Base-by-base conservation (phyloP, 2,797 vertebrate species). In the Artibeus lituratus region DNA sequence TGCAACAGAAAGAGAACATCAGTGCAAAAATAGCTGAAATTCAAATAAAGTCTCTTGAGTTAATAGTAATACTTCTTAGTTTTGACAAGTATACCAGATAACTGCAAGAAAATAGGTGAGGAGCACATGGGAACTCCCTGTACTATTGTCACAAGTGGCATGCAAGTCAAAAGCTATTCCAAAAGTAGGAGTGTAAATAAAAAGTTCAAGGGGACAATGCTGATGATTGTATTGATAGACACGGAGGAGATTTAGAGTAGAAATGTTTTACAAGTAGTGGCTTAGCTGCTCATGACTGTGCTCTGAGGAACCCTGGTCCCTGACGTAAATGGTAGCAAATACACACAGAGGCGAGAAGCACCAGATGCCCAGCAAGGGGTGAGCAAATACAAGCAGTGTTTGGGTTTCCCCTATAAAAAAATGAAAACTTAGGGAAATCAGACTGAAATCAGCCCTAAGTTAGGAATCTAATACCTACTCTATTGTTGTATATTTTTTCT, bases 11-110 rank as follows among this genome's bases (percentile, higher is more conserved):
- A 73, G 55, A 94, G 49, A 76, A 37, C 15, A 29, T 37, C 29
- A 92, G 70, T n/a, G 32, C 76, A 51, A 69, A 95, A 65, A 70
- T 39, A 18, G n/a, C 35, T 53, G 90, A 92, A 85, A 62, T 87
- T 14, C 7, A 85, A 67, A 74, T 24, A 35, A 80, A 55, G 22
- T 65, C 57, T 88, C 19, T 69, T 86, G 37, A 67, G 24, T 51
- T 86, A n/a, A 86, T 7, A 87, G 19, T 29, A 77, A 37, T 16
- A 8, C 69, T 81, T 76, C 44, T 93, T 70, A 37, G 42, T 74
- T 90, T 83, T 85, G 47, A 89, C 67, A 47, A 42, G 32, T 42
- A 15, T 9, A 21, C 39, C 76, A 49, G 10, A 42, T 57, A 51
- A 39, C 72, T 29, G 3, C 21, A 65, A 49, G 39, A 85, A 74